phyloP scores from a whole-genome alignment of 53 echinoderm and acorn worm genomes.

The Stichopus horrens region DNA sequence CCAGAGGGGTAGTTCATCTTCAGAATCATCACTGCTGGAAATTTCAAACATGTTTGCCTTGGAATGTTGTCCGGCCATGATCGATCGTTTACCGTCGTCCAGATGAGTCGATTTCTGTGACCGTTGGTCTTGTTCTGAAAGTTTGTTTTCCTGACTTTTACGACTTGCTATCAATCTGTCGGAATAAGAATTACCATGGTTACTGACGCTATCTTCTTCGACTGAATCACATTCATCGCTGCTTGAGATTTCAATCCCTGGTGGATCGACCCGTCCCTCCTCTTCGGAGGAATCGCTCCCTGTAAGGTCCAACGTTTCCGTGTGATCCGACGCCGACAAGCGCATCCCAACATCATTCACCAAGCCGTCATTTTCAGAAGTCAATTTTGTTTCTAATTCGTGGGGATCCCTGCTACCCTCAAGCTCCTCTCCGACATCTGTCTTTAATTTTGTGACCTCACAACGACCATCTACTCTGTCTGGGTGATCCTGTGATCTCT shows the following conservation, averaged over 20 bases:
- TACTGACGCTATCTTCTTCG: background rate
- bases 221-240: constrained; percentile 17
- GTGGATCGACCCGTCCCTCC: background rate
- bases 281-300: background rate
- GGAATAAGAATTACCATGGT: background rate
- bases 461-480: background rate
- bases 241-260: constrained; percentile 6
- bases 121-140: background rate
- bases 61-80: background rate
- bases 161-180: background rate
- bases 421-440: background rate
- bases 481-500: background rate
- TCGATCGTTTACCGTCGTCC: background rate
- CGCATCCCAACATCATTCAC: background rate
- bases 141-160: background rate
- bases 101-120: background rate
- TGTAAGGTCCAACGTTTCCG: background rate
- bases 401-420: background rate
- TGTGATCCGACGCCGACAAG: background rate
- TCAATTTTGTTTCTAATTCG: background rate
- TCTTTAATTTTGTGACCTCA: background rate
- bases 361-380: background rate
- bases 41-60: constrained; percentile 16
- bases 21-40: constrained; percentile 39
- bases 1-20: constrained; percentile 34